Percentiles rank a stretch among this genome's conserved stretches.
Evolutionary conservation across 1,140 invertebrate species (phyloP).

Genomic region (Pseudomyrmex gracilis): DNA sequence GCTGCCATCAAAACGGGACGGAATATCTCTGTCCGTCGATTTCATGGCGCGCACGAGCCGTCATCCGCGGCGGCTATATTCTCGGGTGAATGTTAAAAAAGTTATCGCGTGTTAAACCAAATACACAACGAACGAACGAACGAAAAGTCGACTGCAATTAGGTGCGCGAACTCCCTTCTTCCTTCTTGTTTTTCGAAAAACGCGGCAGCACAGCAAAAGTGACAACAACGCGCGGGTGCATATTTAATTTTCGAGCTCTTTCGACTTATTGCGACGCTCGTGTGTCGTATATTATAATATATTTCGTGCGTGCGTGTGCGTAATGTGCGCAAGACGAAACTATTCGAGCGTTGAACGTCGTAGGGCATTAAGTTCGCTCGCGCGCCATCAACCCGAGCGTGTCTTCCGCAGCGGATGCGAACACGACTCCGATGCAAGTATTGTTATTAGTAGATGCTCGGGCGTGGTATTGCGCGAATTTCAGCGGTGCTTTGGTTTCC

Average conservation of each 20-base stretch:
- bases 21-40: slow-evolving; percentile 3
- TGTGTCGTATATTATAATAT: neutral
- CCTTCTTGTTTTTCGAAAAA: slow-evolving; percentile 28
- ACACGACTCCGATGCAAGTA: slow-evolving; percentile 10
- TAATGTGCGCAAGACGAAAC: slow-evolving; percentile 8
- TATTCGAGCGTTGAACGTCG: slow-evolving; percentile 8
- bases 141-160: slow-evolving; percentile 25
- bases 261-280: neutral
- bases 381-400: neutral
- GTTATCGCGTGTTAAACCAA: slow-evolving; percentile 29
- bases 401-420: slow-evolving; percentile 1
- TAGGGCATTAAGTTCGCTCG: slow-evolving; percentile 7
- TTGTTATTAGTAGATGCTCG: slow-evolving; percentile 52
- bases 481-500: slow-evolving; percentile 55
- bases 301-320: neutral
- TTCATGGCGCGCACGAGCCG: slow-evolving; percentile 2
- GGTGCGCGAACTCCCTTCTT: neutral
- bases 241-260: slow-evolving; percentile 42
- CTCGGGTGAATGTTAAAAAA: slow-evolving; percentile 25
- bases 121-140: neutral
- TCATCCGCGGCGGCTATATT: neutral
- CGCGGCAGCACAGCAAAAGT: slow-evolving; percentile 30
- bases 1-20: neutral
- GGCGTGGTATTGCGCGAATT: slow-evolving; percentile 45
- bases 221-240: slow-evolving; percentile 31